Percentiles rank a stretch among this genome's conserved stretches.
Conservation (phyloP, 2,797 vertebrate genomes). For the Erethizon dorsatum region DNA sequence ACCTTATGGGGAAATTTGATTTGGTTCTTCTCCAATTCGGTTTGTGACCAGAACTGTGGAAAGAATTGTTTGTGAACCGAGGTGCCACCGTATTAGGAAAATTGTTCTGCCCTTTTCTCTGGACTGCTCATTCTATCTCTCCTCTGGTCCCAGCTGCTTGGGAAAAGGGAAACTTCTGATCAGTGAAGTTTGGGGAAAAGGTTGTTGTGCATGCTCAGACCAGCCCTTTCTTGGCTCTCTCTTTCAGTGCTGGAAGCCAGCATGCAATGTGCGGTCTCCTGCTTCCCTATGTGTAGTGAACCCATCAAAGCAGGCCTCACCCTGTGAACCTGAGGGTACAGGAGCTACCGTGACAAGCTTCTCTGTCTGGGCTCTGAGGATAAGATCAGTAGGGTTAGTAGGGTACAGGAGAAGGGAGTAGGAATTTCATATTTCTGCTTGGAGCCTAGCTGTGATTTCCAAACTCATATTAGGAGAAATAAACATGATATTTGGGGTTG, state of each 20-base stretch:
- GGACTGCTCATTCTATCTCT: not conserved
- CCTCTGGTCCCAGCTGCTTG: not conserved
- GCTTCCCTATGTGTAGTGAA: not conserved
- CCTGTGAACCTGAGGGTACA: too few species aligned
- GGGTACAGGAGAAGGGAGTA: fast-evolving
- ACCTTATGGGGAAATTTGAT: not conserved
- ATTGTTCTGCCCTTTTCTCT: not conserved
- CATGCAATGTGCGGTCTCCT: too few species aligned
- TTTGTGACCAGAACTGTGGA: not conserved
- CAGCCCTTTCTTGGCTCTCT: not conserved
- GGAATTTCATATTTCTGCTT: not conserved
- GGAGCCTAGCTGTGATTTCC: not conserved
- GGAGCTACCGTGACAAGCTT: not conserved
- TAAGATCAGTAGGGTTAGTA: not conserved
- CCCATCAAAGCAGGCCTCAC: not conserved
- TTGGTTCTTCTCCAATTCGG: not conserved
- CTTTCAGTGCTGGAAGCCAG: not conserved
- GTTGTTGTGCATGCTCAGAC: not conserved
- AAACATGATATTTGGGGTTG: not conserved
- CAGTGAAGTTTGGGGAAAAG: not conserved
- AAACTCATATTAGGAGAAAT: not conserved
- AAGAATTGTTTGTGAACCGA: not conserved
- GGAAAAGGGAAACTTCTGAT: not conserved
- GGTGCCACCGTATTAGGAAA: not conserved
- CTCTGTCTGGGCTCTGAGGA: not conserved